Conservation (phyloP, 2,113 vertebrate species). For the Progne subis region DNA sequence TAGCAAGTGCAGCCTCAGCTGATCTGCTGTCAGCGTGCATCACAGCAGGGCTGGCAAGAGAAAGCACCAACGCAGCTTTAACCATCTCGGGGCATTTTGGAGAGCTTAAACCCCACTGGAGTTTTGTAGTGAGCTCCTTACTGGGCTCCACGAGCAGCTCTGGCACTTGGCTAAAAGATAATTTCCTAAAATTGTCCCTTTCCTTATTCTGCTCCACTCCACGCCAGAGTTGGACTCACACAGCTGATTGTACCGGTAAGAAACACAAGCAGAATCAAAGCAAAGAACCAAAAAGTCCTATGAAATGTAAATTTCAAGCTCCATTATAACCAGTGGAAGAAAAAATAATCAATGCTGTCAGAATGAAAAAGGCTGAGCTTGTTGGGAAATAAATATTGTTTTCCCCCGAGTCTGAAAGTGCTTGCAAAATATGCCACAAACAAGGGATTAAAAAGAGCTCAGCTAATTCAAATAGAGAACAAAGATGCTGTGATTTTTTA, state of each 20-base stretch:
- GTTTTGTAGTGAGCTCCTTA: not conserved
- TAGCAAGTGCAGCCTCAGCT: not conserved
- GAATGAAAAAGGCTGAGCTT: not conserved
- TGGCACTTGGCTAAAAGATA: not conserved
- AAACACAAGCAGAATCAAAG: not conserved
- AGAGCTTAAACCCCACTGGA: rapidly evolving
- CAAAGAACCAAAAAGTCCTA: not conserved
- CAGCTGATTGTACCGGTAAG: not conserved
- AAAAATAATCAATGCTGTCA: not conserved
- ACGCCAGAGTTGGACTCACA: not conserved
- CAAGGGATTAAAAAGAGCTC: not conserved
- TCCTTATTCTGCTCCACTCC: not conserved
- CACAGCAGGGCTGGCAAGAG: not conserved
- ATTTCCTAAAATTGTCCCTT: not conserved
- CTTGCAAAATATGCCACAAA: not conserved
- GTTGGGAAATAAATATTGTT: not conserved
- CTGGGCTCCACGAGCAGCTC: not conserved
- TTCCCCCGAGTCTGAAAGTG: not conserved
- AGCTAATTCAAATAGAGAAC: not conserved
- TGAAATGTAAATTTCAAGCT: not conserved
- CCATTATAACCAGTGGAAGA: not conserved
- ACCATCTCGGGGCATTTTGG: not conserved
- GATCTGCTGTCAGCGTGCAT: not conserved
- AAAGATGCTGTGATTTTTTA: not conserved
- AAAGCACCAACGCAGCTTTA: not conserved